Evolutionary conservation across 2,113 vertebrate species (phyloP), one percentile per base, ranked within the genome.

Genomic region (Plotosus lineatus): DNA sequence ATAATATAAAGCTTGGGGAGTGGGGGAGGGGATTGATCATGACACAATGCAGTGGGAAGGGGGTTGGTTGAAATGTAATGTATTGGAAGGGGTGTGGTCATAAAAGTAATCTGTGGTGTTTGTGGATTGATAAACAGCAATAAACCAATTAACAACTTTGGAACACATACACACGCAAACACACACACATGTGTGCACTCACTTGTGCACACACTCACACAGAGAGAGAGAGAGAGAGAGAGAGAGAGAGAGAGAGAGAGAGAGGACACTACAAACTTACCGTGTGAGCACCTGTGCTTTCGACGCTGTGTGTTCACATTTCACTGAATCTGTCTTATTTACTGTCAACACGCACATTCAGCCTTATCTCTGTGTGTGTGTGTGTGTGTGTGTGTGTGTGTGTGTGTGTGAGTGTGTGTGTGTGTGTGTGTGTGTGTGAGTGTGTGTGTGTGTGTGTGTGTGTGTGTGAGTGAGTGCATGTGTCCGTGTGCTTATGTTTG

Each of bases 401-500:
- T 31, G 53, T 31, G 33, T 71, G 60, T 58, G n/a, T 55, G 56
- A 74, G 63, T 83, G 75, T 85, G 61, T 65, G 80, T 83, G 79
- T 79, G 69, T 60, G 42, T 83, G 77, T 46, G 55, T 42, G 44
- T 73, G 31, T 46, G 42, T 72, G 40, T 73, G 65, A 33, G 66
- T 36, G 69, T 51, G 23, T 17, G 44, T n/a, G n/a, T 74, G 33
- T 75, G 72, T 58, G 56, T 23, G 26, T 46, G 55, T 42, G 44
- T 73, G 31, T 46, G 42, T 72, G 40, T 73, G 65, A 33, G 66
- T 36, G 69, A 38, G 23, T 17, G 44, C 40, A 55, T 31, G 53
- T 31, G 33, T 71, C 51, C 50, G n/a, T 55, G 56, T 77, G 63
- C 80, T 78, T 85, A 68, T 65, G 80, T 83, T 82, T 79, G 69